Conservation (phyloP, 2,888 invertebrate species). For the Sussaba pulchella region DNA sequence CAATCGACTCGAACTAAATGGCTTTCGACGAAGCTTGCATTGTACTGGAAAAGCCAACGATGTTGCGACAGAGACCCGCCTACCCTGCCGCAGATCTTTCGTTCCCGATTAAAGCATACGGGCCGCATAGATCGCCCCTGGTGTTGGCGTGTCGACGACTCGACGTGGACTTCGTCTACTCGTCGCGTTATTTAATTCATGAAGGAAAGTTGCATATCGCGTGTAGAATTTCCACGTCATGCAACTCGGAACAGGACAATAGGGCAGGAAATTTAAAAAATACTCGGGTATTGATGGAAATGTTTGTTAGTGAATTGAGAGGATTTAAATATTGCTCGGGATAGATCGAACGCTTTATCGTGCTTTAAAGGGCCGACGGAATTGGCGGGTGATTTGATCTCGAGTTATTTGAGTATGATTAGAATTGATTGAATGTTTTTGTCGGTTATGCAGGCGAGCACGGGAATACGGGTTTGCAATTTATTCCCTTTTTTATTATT, state of each 20-base stretch:
- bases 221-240: neutral
- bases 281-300: too few relatives aligned
- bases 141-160: conserved; percentile 24
- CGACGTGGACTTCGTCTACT: neutral
- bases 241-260: neutral
- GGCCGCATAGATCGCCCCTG: neutral
- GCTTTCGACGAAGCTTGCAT: conserved; percentile 64
- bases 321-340: too few relatives aligned
- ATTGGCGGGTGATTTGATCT: too few relatives aligned
- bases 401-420: too few relatives aligned
- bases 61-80: conserved; percentile 37
- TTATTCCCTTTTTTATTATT: too few relatives aligned
- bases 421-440: too few relatives aligned
- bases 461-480: too few relatives aligned
- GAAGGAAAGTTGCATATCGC: neutral
- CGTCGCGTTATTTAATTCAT: conserved; percentile 5
- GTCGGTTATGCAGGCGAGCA: too few relatives aligned
- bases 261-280: neutral
- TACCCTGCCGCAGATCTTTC: conserved; percentile 44
- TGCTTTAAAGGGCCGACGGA: too few relatives aligned
- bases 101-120: conserved; percentile 46
- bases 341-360: too few relatives aligned
- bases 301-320: too few relatives aligned
- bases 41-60: conserved; percentile 62
- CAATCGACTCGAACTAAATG: conserved; percentile 70